These are phyloP conservation scores for Eilema depressum DNA, from an alignment of 2,888 invertebrate genomes.

Conservation along the genomic window DNA sequence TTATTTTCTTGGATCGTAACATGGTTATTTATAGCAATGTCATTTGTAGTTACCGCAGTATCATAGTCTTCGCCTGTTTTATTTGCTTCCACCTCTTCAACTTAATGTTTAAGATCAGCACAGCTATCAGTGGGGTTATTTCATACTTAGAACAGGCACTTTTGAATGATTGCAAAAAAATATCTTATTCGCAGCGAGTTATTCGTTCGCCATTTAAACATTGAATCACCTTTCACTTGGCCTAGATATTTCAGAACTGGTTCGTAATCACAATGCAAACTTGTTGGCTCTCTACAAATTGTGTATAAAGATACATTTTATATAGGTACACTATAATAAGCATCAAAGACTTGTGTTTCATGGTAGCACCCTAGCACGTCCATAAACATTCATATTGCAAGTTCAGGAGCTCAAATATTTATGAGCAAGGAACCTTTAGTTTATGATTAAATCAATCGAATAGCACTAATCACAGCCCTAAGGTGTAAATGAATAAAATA, in stretches of 20 bases:
- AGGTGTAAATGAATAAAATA: slow-evolving; percentile 72
- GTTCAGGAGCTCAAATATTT: background rate
- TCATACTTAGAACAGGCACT: slow-evolving; percentile 20
- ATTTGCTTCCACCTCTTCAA: background rate
- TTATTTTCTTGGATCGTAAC: background rate
- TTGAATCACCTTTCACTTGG: slow-evolving; percentile 84
- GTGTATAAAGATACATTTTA: slow-evolving; percentile 30
- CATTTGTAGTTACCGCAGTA: background rate
- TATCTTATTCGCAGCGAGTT: slow-evolving; percentile 62
- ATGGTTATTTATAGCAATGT: background rate
- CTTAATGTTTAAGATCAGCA: no score
- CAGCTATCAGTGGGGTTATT: background rate
- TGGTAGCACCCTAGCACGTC: background rate
- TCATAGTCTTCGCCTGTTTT: background rate
- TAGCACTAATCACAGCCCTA: slow-evolving; percentile 66
- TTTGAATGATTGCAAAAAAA: slow-evolving; percentile 50
- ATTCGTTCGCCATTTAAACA: slow-evolving; percentile 70
- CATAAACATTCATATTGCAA: background rate
- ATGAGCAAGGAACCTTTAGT: background rate
- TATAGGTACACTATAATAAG: background rate
- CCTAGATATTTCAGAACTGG: slow-evolving; percentile 85
- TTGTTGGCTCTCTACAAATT: slow-evolving; percentile 52
- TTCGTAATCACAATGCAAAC: slow-evolving; percentile 79
- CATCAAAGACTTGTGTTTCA: background rate
- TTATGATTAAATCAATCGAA: slow-evolving; percentile 35